These are phyloP conservation scores for Mesitornis unicolor DNA, from an alignment of 2,113 vertebrate genomes.

Conservation along the genomic window DNA sequence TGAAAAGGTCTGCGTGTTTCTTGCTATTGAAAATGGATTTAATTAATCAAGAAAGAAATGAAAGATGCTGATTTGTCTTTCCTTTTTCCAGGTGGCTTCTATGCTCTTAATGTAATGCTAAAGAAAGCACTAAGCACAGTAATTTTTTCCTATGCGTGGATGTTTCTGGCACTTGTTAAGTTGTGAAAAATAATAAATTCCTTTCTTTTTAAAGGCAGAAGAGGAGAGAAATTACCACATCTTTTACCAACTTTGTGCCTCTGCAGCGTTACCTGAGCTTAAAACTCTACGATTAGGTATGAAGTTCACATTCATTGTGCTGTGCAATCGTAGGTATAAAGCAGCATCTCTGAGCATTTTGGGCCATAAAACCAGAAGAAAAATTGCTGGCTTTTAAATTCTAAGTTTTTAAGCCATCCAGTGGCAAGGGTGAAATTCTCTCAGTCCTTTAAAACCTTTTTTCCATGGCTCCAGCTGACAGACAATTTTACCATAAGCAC, in stretches of 20 bases:
- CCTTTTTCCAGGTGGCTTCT: neutral
- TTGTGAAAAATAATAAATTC: constrained; percentile 45
- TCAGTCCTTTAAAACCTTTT: neutral
- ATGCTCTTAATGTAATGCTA: neutral
- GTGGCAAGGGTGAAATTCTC: neutral
- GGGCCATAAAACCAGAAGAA: neutral
- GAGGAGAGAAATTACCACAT: constrained; percentile 98
- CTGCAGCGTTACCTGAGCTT: constrained; percentile 88
- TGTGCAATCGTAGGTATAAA: neutral
- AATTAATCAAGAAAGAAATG: neutral
- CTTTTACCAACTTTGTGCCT: constrained; percentile 98
- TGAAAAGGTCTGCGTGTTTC: neutral
- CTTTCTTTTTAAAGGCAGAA: constrained; percentile 86
- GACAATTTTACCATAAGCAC: neutral
- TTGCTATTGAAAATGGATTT: neutral
- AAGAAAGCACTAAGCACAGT: neutral
- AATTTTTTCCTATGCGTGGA: neutral
- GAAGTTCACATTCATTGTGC: neutral
- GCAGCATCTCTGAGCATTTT: neutral
- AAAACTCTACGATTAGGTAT: constrained; percentile 88
- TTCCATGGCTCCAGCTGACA: neutral
- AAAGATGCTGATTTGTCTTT: neutral
- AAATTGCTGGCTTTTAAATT: neutral
- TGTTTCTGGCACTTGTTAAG: constrained; percentile 10
- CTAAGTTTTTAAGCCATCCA: neutral